A percentile compares a stretch with the other conserved stretches of the same genome.
Evolutionary conservation across 2,113 vertebrate species (phyloP).

Genomic region (Peromyscus californicus): DNA sequence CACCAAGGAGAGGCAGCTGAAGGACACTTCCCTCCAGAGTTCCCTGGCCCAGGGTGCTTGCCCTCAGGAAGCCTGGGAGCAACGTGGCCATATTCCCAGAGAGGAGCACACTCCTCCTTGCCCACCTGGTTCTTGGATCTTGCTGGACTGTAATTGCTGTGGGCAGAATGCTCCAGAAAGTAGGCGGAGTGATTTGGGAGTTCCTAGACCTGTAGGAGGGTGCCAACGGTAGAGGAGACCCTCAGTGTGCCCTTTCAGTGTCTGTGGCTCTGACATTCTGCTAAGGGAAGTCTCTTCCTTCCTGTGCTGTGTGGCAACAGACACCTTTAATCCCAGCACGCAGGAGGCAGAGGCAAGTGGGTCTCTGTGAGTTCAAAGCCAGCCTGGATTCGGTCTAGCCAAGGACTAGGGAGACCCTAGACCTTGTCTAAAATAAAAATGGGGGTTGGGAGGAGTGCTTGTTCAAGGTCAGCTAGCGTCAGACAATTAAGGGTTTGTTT

Average conservation of each 20-base stretch:
- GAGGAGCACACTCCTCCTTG: background rate
- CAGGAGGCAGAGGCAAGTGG: background rate
- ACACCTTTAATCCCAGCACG: background rate
- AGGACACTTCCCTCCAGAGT: background rate
- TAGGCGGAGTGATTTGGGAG: background rate
- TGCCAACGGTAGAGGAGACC: background rate
- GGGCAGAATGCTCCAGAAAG: background rate
- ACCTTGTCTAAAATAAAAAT: background rate
- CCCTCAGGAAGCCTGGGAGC: background rate
- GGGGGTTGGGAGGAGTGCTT: background rate
- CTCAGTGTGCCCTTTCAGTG: too few relatives aligned
- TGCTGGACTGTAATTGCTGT: background rate
- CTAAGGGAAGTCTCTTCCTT: background rate
- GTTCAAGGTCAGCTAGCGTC: background rate
- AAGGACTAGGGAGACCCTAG: background rate
- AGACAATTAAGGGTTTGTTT: background rate
- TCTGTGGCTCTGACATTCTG: background rate
- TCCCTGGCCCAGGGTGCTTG: background rate
- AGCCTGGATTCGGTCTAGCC: background rate
- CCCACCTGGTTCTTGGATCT: background rate
- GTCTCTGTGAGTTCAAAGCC: background rate
- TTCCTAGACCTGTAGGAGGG: background rate
- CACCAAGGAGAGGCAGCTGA: background rate
- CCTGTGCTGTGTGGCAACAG: background rate
- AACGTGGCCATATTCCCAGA: background rate